A percentile compares a stretch with the other conserved stretches of the same genome.
These are phyloP conservation scores for Chaetodon trifascialis DNA, from an alignment of 2,113 vertebrate species.

Conservation along the genomic window DNA sequence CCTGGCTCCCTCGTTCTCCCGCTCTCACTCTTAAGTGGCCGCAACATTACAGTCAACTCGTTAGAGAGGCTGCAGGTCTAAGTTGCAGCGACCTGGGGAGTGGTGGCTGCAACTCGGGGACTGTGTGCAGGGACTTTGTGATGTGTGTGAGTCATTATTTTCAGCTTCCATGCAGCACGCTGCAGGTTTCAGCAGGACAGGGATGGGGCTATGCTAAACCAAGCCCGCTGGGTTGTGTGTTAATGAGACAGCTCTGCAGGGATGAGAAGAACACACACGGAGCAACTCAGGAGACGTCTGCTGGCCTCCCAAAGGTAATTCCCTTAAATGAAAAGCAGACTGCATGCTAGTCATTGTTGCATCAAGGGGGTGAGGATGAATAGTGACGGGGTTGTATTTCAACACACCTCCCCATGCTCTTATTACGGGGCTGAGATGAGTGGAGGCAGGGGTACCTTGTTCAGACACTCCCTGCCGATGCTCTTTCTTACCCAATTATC, in stretches of 20 bases:
- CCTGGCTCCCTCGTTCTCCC: constrained; percentile 30
- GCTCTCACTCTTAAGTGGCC: constrained; percentile 49
- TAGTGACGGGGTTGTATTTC: constrained; percentile 79
- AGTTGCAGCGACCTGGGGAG: constrained; percentile 52
- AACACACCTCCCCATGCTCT: constrained; percentile 75
- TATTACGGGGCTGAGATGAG: constrained; percentile 69
- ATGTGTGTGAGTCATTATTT: constrained; percentile 68
- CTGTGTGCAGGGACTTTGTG: constrained; percentile 42
- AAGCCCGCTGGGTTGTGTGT: constrained; percentile 63
- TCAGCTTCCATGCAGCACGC: constrained; percentile 62
- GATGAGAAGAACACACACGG: constrained; percentile 83
- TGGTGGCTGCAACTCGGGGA: constrained; percentile 33
- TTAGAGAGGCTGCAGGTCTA: constrained; percentile 57
- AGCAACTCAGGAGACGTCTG: constrained; percentile 80
- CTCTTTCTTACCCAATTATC: constrained; percentile 74
- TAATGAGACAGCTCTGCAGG: constrained; percentile 85
- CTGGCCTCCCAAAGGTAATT: constrained; percentile 79
- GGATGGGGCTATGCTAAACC: constrained; percentile 59
- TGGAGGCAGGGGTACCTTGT: constrained; percentile 68
- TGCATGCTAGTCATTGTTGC: constrained; percentile 73
- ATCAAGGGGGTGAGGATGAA: constrained; percentile 73
- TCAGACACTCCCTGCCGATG: constrained; percentile 72
- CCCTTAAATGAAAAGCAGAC: constrained; percentile 85
- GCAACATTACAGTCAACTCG: constrained; percentile 56
- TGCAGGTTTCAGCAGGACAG: constrained; percentile 61